A percentile compares a stretch with the other conserved stretches of the same genome.
Conservation (phyloP, 2,797 vertebrate genomes). For the Labroides dimidiatus region DNA sequence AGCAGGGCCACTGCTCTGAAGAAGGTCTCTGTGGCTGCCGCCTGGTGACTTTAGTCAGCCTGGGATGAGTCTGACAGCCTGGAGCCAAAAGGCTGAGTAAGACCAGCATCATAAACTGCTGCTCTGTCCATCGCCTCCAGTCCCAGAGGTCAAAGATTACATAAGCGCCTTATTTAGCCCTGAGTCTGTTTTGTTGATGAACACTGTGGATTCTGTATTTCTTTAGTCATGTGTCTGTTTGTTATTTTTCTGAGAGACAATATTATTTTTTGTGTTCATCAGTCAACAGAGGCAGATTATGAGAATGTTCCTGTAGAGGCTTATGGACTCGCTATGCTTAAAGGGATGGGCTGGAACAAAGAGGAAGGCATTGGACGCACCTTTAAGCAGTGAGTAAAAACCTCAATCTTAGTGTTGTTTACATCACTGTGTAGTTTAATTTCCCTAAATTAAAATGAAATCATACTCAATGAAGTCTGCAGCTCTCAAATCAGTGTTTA, state of each 20-base stretch:
- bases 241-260: slow-evolving; percentile 8
- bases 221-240: not conserved
- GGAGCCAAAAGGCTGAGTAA: slow-evolving; percentile 66
- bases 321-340: slow-evolving; percentile 91
- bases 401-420: not conserved
- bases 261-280: slow-evolving; percentile 35
- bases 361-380: slow-evolving; percentile 90
- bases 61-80: slow-evolving; percentile 60
- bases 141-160: slow-evolving; percentile 46
- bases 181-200: not conserved
- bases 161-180: slow-evolving; percentile 36
- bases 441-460: too few species aligned
- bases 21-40: slow-evolving; percentile 36
- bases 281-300: slow-evolving; percentile 90
- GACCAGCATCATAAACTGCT: slow-evolving; percentile 47
- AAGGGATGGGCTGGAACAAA: slow-evolving; percentile 94
- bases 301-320: slow-evolving; percentile 89
- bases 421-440: too few species aligned
- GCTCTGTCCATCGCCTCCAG: slow-evolving; percentile 38
- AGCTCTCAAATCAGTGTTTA: too few species aligned
- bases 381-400: slow-evolving; percentile 89
- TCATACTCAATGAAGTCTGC: too few species aligned
- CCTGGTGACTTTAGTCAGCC: slow-evolving; percentile 54
- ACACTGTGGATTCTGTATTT: not conserved
- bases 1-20: slow-evolving; percentile 47